Conservation (phyloP, 1,140 invertebrate species). For the Drosophila erecta region DNA sequence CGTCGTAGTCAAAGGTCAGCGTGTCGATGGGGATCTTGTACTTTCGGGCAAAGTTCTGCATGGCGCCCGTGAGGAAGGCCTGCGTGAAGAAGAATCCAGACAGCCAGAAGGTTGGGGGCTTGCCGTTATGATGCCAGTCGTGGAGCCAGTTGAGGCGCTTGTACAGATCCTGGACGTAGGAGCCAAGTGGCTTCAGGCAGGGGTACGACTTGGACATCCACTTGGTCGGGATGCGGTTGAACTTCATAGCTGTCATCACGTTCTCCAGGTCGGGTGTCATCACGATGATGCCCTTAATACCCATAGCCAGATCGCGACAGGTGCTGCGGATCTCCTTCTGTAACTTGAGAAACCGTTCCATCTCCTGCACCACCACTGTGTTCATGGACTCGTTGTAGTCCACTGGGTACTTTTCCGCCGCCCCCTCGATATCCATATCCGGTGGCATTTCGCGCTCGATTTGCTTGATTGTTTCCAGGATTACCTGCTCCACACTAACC, state of each 20-base stretch:
- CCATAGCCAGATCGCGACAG: conserved; percentile 91
- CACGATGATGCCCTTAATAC: conserved; percentile 93
- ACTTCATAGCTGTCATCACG: conserved; percentile 88
- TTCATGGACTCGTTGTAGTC: conserved; percentile 96
- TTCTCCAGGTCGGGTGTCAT: conserved; percentile 94
- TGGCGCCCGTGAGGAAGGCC: conserved; percentile 95
- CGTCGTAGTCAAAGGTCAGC: conserved; percentile 92
- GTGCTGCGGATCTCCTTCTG: conserved; percentile 87
- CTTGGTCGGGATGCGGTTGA: conserved; percentile 90
- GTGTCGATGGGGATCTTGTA: conserved; percentile 95
- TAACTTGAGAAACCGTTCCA: conserved; percentile 94
- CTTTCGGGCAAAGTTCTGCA: conserved; percentile 96
- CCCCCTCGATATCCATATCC: conserved; percentile 90
- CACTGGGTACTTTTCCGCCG: conserved; percentile 90
- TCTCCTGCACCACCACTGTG: conserved; percentile 96
- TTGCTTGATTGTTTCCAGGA: conserved; percentile 88
- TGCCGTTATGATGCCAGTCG: conserved; percentile 88
- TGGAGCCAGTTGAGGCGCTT: conserved; percentile 91
- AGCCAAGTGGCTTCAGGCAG: conserved; percentile 94
- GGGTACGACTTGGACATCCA: conserved; percentile 95
- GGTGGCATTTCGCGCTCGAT: conserved; percentile 91
- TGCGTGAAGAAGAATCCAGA: conserved; percentile 98
- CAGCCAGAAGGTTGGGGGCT: conserved; percentile 94
- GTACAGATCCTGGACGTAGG: conserved; percentile 94
- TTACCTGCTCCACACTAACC: conserved; percentile 86